Base-by-base conservation (phyloP, 2,888 invertebrate species). In the Cantharis lateralis region DNA sequence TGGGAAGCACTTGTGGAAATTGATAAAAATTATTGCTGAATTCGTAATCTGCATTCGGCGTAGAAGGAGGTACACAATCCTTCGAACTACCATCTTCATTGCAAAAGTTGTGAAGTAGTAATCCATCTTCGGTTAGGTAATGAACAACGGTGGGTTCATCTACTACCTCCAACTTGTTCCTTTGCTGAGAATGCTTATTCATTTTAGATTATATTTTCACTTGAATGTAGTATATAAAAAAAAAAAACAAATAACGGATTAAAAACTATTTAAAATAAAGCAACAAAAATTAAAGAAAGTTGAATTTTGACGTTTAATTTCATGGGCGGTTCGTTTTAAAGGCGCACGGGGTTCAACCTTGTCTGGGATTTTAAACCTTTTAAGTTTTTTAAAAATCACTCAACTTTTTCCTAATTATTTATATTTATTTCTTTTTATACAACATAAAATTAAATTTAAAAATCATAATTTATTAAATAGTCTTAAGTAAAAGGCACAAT, bases 21-120 rank as follows among this genome's bases (percentile, higher is more conserved):
- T 72, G 48, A 4, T 61, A 24, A 10, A 75, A 70, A 7, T 24
- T 62, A 16, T 62, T 70, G 10, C 70, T 18, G 62, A 84, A 81
- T 18, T 79, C 76, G 32, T 82, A 81, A n/a, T 80, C 76, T 10
- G 79, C 74, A 24, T 75, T 77, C 4, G 86, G 86, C 7, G 84
- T 83, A 15, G 83, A 66, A 5, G 84, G 84, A 0, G 86, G 85
- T 24, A 85, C 84, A 9, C 26, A 7, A 28, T 69, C 20, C 15
- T 72, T 11, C 5, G 61, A n/a, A 64, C 20, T 63, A 20, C 63
- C 28, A 13, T 15, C 9, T 26, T 70, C 1, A 10, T 63, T 5
- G 13, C 48, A 10, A 11, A n/a, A 18, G 0, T 62, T 73, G 16
- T 61, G 20, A 24, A 73, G 32, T 10, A 61, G 4, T 61, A 76